Evolutionary conservation across 2,888 invertebrate species (phyloP).

Genomic region (Sycophila texana): DNA sequence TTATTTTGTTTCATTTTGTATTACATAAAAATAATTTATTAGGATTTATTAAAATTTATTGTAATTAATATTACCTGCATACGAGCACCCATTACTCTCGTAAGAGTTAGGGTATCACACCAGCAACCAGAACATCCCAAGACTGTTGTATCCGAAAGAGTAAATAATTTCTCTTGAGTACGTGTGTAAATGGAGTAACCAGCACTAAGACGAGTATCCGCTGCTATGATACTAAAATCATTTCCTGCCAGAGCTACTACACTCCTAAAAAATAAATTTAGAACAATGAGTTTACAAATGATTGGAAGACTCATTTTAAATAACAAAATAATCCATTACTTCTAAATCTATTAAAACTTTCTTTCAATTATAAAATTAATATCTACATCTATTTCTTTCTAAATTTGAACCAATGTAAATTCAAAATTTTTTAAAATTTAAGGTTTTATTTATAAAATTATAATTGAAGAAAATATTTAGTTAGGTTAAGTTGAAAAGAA

Average conservation of each 20-base stretch:
- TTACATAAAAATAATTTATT: neutral
- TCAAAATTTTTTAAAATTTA: too few species aligned
- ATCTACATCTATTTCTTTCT: too few species aligned
- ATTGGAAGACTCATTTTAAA: too few species aligned
- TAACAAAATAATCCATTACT: too few species aligned
- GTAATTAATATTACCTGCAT: constrained; percentile 81
- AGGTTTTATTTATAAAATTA: neutral
- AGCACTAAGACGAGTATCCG: constrained; percentile 94
- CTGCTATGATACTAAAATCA: constrained; percentile 95
- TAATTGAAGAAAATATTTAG: constrained; percentile 15
- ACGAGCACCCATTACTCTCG: constrained; percentile 87
- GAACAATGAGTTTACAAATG: too few species aligned
- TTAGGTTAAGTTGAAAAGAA: constrained; percentile 60
- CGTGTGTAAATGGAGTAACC: constrained; percentile 94
- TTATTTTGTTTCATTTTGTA: neutral
- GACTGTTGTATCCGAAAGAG: constrained; percentile 88
- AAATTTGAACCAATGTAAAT: too few species aligned
- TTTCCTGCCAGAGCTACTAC: constrained; percentile 97
- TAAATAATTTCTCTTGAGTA: constrained; percentile 91
- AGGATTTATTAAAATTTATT: constrained; percentile 2
- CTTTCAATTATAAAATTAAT: too few species aligned
- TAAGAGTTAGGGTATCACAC: constrained; percentile 96
- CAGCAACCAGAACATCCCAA: constrained; percentile 98
- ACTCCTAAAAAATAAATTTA: constrained; percentile 80
- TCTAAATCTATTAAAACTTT: too few species aligned